These are phyloP conservation scores for Sarcophaga rosellei DNA, from an alignment of 2,888 invertebrate species.

Conservation along the genomic window DNA sequence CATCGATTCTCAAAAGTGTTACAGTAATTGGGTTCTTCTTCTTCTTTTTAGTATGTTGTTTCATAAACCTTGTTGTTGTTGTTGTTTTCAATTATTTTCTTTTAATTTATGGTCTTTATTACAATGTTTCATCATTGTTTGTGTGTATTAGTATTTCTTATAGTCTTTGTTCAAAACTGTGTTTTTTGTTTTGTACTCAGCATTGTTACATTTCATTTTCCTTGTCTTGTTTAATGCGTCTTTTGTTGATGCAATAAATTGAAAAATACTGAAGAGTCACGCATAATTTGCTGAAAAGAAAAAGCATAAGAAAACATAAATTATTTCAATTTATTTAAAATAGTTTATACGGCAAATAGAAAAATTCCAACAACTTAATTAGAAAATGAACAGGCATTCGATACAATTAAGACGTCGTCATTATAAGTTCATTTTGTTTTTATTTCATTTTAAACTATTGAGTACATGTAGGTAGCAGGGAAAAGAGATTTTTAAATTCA, in stretches of 20 bases:
- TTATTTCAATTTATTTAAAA: neutral
- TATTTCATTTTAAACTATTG: too few species aligned
- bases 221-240: neutral
- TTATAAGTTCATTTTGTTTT: too few species aligned
- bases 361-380: neutral
- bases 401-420: too few species aligned
- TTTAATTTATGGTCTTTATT: neutral
- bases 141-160: neutral
- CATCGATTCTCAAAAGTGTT: constrained; percentile 5
- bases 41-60: constrained; percentile 21
- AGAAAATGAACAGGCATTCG: neutral
- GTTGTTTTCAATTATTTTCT: neutral
- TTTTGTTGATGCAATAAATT: neutral
- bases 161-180: neutral
- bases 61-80: neutral
- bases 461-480: too few species aligned
- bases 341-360: too few species aligned
- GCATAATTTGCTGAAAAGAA: constrained; percentile 13
- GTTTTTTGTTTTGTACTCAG: neutral
- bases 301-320: neutral
- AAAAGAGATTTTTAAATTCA: too few species aligned
- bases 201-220: neutral
- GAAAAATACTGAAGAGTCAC: neutral
- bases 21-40: neutral
- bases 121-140: neutral